Evolutionary conservation across 1,140 invertebrate genomes (phyloP).

Genomic region (Lordiphosa collinella): DNA sequence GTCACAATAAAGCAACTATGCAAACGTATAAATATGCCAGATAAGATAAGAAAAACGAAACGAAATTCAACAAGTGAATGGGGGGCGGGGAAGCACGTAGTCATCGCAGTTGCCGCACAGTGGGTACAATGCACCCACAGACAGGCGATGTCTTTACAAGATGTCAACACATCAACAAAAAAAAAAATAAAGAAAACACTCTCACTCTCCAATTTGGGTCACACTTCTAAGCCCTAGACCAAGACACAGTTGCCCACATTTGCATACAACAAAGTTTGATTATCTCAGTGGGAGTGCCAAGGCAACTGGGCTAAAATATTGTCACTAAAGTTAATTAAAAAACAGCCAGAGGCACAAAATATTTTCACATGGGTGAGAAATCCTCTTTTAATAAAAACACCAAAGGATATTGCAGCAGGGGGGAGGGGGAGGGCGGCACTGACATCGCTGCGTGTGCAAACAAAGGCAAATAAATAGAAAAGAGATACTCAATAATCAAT

Average conservation of each 20-base stretch:
- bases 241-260: constrained; percentile 44
- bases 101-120: constrained; percentile 7
- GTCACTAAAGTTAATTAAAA: constrained; percentile 78
- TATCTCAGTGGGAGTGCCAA: constrained; percentile 36
- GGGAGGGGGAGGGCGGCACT: constrained; percentile 5
- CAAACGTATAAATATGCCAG: constrained; percentile 54
- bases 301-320: constrained; percentile 61
- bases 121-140: constrained; percentile 49
- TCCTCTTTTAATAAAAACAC: constrained; percentile 68
- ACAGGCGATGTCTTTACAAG: constrained; percentile 48
- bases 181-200: neutral
- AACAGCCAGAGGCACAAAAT: constrained; percentile 65
- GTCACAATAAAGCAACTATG: constrained; percentile 59
- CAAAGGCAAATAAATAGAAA: constrained; percentile 78
- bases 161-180: constrained; percentile 61
- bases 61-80: constrained; percentile 72
- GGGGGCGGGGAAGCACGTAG: constrained; percentile 1
- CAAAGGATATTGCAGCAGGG: constrained; percentile 23
- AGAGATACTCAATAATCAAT: constrained; percentile 78
- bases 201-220: constrained; percentile 40
- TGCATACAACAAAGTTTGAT: constrained; percentile 68
- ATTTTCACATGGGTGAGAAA: constrained; percentile 34
- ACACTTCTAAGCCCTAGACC: constrained; percentile 23
- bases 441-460: constrained; percentile 71
- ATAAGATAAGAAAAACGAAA: constrained; percentile 60